Evolutionary conservation across 1,140 invertebrate genomes (phyloP).

Genomic region (Drosophila parvula): DNA sequence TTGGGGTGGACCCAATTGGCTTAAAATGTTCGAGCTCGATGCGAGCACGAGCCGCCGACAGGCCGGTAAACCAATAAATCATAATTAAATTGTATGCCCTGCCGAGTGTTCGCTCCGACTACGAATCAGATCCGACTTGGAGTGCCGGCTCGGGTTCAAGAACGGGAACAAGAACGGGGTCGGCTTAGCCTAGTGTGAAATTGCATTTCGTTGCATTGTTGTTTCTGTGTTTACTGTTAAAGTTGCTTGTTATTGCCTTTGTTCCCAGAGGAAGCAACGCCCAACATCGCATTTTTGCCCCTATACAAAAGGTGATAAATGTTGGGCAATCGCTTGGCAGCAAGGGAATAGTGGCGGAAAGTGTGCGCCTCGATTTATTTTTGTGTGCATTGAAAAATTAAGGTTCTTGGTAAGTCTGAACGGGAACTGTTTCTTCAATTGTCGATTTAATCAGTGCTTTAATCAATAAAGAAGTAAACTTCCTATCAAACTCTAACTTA

Average conservation of each 20-base stretch:
- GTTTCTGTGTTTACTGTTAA: slow-evolving; percentile 36
- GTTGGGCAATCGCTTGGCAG: slow-evolving; percentile 52
- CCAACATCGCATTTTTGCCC: background rate
- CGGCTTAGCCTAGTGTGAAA: slow-evolving; percentile 69
- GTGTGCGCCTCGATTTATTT: background rate
- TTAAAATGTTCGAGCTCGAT: slow-evolving; percentile 29
- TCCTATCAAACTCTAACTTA: background rate
- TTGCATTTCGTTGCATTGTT: slow-evolving; percentile 69
- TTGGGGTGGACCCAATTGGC: slow-evolving; percentile 11
- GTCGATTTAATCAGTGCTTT: background rate
- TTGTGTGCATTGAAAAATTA: background rate
- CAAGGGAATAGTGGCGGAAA: slow-evolving; percentile 5
- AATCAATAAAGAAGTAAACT: too few relatives aligned
- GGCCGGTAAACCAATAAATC: slow-evolving; percentile 57
- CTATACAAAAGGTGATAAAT: slow-evolving; percentile 67
- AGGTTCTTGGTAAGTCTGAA: background rate
- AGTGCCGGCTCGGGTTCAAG: slow-evolving; percentile 2
- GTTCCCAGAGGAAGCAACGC: background rate
- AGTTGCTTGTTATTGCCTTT: slow-evolving; percentile 34
- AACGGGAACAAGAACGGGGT: background rate
- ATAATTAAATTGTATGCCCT: slow-evolving; percentile 68
- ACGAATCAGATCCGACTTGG: slow-evolving; percentile 2
- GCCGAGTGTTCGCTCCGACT: background rate
- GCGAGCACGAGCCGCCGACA: background rate
- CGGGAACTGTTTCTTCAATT: background rate